Evolutionary conservation across 2,113 vertebrate species (phyloP), one percentile per base, ranked within the genome.

Genomic region (Ptyas mucosa): DNA sequence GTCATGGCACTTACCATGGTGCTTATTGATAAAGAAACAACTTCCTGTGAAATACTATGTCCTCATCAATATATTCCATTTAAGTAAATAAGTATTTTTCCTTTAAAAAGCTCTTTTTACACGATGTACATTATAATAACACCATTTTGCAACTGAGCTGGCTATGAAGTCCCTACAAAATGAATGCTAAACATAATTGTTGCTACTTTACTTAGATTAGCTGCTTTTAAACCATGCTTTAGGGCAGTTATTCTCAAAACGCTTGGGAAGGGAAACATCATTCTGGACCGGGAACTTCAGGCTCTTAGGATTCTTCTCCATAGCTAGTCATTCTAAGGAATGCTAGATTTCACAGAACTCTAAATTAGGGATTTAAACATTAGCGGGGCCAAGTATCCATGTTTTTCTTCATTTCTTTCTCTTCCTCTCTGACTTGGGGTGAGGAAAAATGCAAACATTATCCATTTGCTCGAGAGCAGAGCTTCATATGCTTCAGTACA

Each of bases 1-100:
- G 97, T 98, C 91, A 97, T 96, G 96, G 98, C 98, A 98, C 98
- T 98, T 97, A 96, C 96, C 95, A 97, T 97, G 98, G 98, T 98
- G 98, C 98, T 98, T 97, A 97, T 93, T 97, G 97, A 98, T 97
- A 97, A 97, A 97, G 96, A 98, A 98, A 98, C 97, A 97, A 94
- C 96, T 96, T 97, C 95, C 95, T 98, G 96, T 98, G 97, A 97
- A 97, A 96, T 20, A 95, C 92, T 3, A 69, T 96, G 90, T 97
- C 49, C 95, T 93, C 93, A 97, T 93, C 96, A 95, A 87, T 85
- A 95, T 92, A 91, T 90, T 96, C 96, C 96, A 95, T 97, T 97
- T 96, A 95, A 97, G 96, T 97, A 94, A 91, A 96, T 94, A 92
- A 87, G 53, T 93, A 96, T 96, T 89, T 53, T 26, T 29, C 26